Base-by-base conservation (phyloP, 2,113 vertebrate species). In the Elephas maximus region DNA sequence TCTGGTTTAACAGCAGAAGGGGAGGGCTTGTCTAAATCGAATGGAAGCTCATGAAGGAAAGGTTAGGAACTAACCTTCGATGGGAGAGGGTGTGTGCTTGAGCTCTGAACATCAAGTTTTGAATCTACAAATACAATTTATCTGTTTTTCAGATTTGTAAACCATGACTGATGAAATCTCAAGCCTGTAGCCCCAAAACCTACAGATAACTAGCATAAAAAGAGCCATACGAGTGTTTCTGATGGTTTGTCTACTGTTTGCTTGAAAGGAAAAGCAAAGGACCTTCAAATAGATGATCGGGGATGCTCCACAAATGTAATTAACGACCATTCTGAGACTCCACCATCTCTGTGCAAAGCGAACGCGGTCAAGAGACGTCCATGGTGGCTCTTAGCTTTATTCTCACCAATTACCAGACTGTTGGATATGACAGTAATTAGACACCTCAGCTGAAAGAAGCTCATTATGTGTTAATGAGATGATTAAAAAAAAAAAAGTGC, bases 401-500 rank as follows among this genome's bases (percentile, higher is more conserved):
- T 97, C 96, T 95, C 97, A 94, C 63, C 93, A 97, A 98, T 98
- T 98, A 99, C 98, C 48, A 94, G 93, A 88, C 92, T 96, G 97
- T 96, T 97, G 96, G 93, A 94, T 97, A 94, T 97, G 97, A 98
- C 96, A 97, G 84, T 85, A 97, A 97, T 97, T 97, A 98, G 94
- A 97, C 74, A 96, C 96, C 97, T 98, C 97, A 97, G 97, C 93
- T 97, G 91, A 71, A 98, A 96, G 96, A 94, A 97, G 93, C 98
- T 97, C 97, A 97, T 98, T 98, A 98, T 76, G 87, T 88, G 96
- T 98, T 98, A 98, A 98, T 96, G 96, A 98, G 98, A 96, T 98
- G 96, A 98, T 98, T 98, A 98, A 98, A 98, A 97, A 60, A 82
- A 82, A 83, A 98, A 98, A 98, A 92, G 93, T 93, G 82, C 62